Base-by-base conservation (phyloP, 2,888 invertebrate genomes). In the Furcula furcula region DNA sequence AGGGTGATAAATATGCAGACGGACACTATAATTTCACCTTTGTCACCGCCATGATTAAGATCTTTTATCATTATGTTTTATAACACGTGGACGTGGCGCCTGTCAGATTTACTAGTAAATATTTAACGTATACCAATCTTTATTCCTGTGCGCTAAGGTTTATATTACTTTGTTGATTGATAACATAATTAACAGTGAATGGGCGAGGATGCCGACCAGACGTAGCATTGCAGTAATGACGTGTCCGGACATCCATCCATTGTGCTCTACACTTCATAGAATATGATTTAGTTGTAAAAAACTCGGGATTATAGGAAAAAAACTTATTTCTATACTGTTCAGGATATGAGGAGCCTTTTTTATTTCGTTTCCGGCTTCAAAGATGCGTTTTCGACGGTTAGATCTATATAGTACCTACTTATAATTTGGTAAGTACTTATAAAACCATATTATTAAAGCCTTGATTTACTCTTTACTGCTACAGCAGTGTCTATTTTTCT, bases 161-260 rank as follows among this genome's bases (percentile, higher is more conserved):
- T 36, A 50, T 42, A 40, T 38, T 58, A 35, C 41, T 29, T 36
- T 37, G 34, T 44, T 46, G 39, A 36, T 37, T 36, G 33, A 32
- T 54, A 29, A 27, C 51, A 58, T 68, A 65, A 71, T 71, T 71
- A 76, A 75, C 69, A 51, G 61, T 43, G 48, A 45, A 48, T 38
- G 47, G 39, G 31, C 11, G 59, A 81, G 79, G 82, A 83, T 82
- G 76, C 66, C 60, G 59, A 40, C 69, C 77, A 81, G 83, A 83
- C 82, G 64, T 55, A 59, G 43, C 44, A 40, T 19, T 36, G 45
- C 25, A 34, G 15, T 16, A 35, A 60, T 74, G 74, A 80, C 78
- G 80, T 74, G 76, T 72, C 78, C 76, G 76, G 75, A 71, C 70
- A 65, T 56, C 60, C 70, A 65, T 56, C 60, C 69, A 78, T 79